Conservation (phyloP, 2,797 vertebrate genomes). For the Choloepus didactylus region DNA sequence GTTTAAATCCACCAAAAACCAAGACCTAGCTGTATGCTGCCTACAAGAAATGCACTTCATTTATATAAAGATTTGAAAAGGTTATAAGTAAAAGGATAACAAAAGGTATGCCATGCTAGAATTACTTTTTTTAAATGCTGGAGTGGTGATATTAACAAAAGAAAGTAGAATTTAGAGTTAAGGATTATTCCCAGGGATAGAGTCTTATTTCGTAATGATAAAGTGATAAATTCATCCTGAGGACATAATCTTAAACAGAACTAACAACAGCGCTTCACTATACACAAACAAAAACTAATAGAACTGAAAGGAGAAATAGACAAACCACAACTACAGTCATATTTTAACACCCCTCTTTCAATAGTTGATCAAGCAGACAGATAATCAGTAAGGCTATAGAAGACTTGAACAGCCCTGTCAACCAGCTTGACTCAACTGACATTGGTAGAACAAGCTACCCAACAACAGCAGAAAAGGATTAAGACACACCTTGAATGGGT, state of each 20-base stretch:
- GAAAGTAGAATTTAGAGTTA: constrained; percentile 32
- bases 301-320: too few relatives aligned
- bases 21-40: not conserved
- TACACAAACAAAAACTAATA: too few relatives aligned
- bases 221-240: not conserved
- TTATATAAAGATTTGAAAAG: not conserved
- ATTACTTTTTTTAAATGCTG: not conserved
- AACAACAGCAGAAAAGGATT: too few relatives aligned
- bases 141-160: not conserved
- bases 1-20: not conserved
- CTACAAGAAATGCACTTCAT: not conserved
- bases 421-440: not conserved
- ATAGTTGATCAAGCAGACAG: too few relatives aligned
- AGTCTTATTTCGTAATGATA: constrained; percentile 30
- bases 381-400: too few relatives aligned
- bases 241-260: too few relatives aligned
- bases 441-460: not conserved
- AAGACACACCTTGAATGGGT: too few relatives aligned
- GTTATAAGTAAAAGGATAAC: not conserved
- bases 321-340: too few relatives aligned
- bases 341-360: too few relatives aligned
- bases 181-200: not conserved
- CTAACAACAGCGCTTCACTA: too few relatives aligned
- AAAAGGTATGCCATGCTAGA: not conserved
- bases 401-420: not conserved